A percentile compares a stretch with the other conserved stretches of the same genome.
Evolutionary conservation across 2,113 vertebrate genomes (phyloP).

Genomic region (Fregetta grallaria): DNA sequence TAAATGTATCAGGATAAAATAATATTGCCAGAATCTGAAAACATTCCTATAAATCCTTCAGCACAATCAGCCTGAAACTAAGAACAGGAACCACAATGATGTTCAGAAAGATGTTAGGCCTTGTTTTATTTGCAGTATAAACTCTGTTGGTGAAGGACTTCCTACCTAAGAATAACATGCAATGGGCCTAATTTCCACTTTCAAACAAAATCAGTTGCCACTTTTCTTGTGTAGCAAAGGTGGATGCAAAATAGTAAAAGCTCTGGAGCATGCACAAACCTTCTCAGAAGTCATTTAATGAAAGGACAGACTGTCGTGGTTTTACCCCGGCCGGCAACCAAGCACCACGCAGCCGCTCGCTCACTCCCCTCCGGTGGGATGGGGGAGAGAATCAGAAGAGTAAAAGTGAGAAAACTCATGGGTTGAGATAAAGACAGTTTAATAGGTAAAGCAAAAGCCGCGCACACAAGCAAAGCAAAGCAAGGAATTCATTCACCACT

Average conservation of each 20-base stretch:
- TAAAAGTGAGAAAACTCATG: too few relatives aligned
- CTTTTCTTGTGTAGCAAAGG: neutral
- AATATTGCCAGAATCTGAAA: neutral
- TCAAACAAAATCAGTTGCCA: neutral
- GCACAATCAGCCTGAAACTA: neutral
- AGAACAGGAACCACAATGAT: neutral
- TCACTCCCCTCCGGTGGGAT: too few relatives aligned
- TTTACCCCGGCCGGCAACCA: too few relatives aligned
- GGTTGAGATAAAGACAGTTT: too few relatives aligned
- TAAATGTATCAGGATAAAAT: neutral
- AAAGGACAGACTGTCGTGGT: neutral
- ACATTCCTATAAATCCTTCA: neutral
- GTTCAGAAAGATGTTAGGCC: neutral
- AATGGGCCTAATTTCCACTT: neutral
- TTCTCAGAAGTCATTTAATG: neutral
- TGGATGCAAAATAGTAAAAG: neutral
- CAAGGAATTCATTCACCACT: too few relatives aligned
- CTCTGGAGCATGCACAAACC: neutral
- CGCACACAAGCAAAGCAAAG: too few relatives aligned
- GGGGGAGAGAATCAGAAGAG: too few relatives aligned
- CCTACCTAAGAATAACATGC: neutral
- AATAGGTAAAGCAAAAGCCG: too few relatives aligned
- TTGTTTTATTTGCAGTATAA: neutral
- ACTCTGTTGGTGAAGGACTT: neutral
- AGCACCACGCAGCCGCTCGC: too few relatives aligned